Conservation (phyloP, 1,140 invertebrate genomes). For the Heliconius hermathena region DNA sequence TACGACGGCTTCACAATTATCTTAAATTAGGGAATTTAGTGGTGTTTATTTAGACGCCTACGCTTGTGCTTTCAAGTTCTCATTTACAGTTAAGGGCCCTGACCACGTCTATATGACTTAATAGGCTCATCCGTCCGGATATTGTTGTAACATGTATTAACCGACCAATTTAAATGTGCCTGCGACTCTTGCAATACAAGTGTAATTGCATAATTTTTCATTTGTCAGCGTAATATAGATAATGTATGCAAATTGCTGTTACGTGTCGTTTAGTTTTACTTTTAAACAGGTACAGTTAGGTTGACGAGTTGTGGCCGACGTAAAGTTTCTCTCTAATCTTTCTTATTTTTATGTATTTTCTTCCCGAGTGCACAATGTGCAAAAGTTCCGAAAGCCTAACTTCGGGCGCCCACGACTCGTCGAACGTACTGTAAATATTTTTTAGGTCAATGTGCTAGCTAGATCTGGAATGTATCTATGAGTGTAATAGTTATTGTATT, state of each 20-base stretch:
- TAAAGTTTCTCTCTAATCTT: not conserved
- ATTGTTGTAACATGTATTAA: slow-evolving; percentile 47
- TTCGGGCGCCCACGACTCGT: too few relatives aligned
- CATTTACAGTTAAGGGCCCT: slow-evolving; percentile 59
- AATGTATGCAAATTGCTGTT: slow-evolving; percentile 37
- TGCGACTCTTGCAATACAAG: slow-evolving; percentile 18
- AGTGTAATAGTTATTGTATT: not conserved
- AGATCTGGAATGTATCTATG: not conserved
- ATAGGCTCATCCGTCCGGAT: slow-evolving; percentile 60
- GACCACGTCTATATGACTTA: slow-evolving; percentile 58
- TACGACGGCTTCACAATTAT: too few relatives aligned
- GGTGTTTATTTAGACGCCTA: slow-evolving; percentile 34
- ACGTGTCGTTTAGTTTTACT: slow-evolving; percentile 24
- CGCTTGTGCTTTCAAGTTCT: slow-evolving; percentile 38
- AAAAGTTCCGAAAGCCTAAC: too few relatives aligned
- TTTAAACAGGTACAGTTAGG: slow-evolving; percentile 10
- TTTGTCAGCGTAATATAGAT: slow-evolving; percentile 21
- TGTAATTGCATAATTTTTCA: slow-evolving; percentile 13
- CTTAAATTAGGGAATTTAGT: not conserved
- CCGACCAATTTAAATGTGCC: slow-evolving; percentile 43
- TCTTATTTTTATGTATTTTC: too few relatives aligned
- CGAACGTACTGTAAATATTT: slow-evolving; percentile 5
- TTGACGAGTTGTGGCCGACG: too few relatives aligned
- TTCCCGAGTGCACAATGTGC: too few relatives aligned
- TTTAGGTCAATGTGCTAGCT: slow-evolving; percentile 22